Base-by-base conservation (phyloP, 2,888 invertebrate genomes). In the Ochropacha duplaris region DNA sequence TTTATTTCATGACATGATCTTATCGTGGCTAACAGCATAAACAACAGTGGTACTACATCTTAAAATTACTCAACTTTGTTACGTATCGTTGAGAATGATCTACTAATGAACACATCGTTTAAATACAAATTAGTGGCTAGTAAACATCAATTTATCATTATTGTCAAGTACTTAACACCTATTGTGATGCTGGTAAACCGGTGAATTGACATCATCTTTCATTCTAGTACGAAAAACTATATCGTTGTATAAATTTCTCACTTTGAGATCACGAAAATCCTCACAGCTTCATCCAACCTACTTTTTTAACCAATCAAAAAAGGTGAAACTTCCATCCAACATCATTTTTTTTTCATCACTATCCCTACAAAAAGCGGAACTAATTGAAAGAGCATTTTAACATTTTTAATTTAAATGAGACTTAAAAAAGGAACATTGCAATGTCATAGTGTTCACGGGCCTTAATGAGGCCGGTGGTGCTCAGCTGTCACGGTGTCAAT, bases 401-500 rank as follows among this genome's bases (percentile, higher is more conserved):
- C 57, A 65, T 68, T 61, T 66, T 65, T 63, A 64, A 68, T 64
- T 63, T 64, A 63, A 60, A 62, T 63, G 62, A 65, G 64, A 56
- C 55, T 55, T n/a, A 56, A 26, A 56, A 65, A 69, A 72, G 74
- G 66, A 75, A 76, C 68, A 70, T 68, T 62, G 71, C 71, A 72
- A 72, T 76, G 73, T 71, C 68, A 71, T 67, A 69, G 69, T 66
- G 68, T 73, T 65, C 66, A 54, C 19, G 61, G 57, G 63, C 60
- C 56, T 60, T 62, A 68, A 66, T 60, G 61, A 69, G 65, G 60
- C 54, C 57, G 52, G 57, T 54, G 51, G 58, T 55, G 63, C 60
- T 73, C 76, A 81, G 76, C 77, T 77, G 78, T 72, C 76, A 61
- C 59, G 60, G 76, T 74, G 88, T 84, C 88, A 83, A 80, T 81